phyloP scores from a whole-genome alignment of 2,797 vertebrate species.

The Rhinella marina region DNA sequence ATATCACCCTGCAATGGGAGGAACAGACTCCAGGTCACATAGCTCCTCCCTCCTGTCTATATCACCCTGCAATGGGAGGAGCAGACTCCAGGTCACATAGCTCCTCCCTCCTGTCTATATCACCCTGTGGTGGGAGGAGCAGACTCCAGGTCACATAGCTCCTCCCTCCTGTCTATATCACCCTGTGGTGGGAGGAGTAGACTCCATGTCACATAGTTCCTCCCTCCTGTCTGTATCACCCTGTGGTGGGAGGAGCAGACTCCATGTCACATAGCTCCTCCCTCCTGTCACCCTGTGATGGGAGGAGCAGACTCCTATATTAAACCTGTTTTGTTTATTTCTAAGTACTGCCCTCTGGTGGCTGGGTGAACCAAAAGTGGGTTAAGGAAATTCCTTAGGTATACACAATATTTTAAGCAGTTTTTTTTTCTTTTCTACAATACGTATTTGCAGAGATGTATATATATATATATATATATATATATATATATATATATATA shows the following conservation, averaged over 20 bases:
- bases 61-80: neutral
- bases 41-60: neutral
- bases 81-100: neutral
- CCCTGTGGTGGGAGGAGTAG: neutral
- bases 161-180: neutral
- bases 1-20: neutral
- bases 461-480: too few relatives aligned
- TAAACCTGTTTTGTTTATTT: neutral
- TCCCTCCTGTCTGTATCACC: neutral
- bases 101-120: neutral
- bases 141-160: neutral
- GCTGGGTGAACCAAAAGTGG: too few relatives aligned
- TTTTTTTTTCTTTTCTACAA: too few relatives aligned
- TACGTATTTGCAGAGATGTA: too few relatives aligned
- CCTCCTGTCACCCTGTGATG: neutral
- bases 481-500: too few relatives aligned
- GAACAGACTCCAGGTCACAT: neutral
- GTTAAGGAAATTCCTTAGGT: too few relatives aligned
- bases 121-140: neutral
- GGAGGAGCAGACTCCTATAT: neutral
- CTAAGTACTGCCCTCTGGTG: neutral
- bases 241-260: neutral
- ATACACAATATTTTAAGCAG: too few relatives aligned
- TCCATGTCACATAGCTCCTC: neutral
- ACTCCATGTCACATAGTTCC: neutral